A percentile compares a stretch with the other conserved stretches of the same genome.
These are phyloP conservation scores for Hycleus phaleratus DNA, from an alignment of 1,140 invertebrate species.

Conservation along the genomic window DNA sequence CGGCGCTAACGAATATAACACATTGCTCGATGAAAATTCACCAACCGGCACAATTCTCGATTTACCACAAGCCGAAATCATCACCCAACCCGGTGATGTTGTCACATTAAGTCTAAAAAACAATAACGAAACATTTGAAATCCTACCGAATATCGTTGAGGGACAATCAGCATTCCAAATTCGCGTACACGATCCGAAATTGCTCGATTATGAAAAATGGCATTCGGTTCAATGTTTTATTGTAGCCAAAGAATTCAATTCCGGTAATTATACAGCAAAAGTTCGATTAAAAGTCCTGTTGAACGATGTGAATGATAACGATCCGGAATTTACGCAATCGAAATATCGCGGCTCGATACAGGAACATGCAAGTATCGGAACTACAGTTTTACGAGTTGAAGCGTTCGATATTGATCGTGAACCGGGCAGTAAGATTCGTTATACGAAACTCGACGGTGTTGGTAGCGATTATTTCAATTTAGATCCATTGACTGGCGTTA, in stretches of 20 bases:
- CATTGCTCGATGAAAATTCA: conserved; percentile 73
- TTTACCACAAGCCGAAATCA: conserved; percentile 60
- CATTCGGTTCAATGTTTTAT: conserved; percentile 70
- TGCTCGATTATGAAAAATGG: conserved; percentile 75
- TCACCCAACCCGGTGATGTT: conserved; percentile 58
- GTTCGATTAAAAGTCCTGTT: conserved; percentile 73
- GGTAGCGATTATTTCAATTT: conserved; percentile 50
- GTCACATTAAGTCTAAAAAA: conserved; percentile 70
- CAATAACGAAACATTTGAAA: conserved; percentile 81
- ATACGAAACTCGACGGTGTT: conserved; percentile 48
- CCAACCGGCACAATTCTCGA: conserved; percentile 66
- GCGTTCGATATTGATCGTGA: conserved; percentile 71
- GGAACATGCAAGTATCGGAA: conserved; percentile 62
- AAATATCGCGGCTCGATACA: conserved; percentile 65
- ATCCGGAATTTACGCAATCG: conserved; percentile 67
- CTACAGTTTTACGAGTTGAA: conserved; percentile 63
- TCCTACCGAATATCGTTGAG: conserved; percentile 76
- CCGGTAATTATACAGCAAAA: conserved; percentile 61
- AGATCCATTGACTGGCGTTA: conserved; percentile 68
- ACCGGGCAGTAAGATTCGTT: conserved; percentile 61
- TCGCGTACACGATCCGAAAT: conserved; percentile 68
- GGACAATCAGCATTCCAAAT: conserved; percentile 71
- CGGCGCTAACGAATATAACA: conserved; percentile 27
- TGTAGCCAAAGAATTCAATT: conserved; percentile 68
- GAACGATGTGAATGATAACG: conserved; percentile 84